Percentiles rank a stretch among this genome's conserved stretches.
Evolutionary conservation across 2,797 vertebrate genomes (phyloP).

Genomic region (Danio aesculapii): DNA sequence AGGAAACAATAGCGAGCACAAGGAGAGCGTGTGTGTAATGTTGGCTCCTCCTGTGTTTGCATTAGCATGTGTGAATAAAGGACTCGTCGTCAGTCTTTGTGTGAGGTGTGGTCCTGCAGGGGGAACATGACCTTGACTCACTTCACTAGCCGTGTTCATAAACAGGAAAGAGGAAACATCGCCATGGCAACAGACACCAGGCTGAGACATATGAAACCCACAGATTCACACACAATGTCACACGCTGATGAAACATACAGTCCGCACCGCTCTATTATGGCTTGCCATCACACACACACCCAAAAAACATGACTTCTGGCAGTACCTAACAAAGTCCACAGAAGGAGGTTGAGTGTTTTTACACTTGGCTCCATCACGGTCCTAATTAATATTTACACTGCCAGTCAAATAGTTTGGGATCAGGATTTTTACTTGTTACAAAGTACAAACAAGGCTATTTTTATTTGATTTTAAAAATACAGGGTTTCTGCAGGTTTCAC

Average conservation of each 20-base stretch:
- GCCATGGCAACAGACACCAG: conserved; percentile 88
- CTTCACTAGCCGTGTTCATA: conserved; percentile 82
- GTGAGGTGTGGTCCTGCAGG: conserved; percentile 67
- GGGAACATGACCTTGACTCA: conserved; percentile 87
- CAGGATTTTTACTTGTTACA: too few relatives aligned
- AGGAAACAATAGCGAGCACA: conserved; percentile 1
- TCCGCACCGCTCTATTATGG: conserved; percentile 43
- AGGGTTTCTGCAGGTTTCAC: too few relatives aligned
- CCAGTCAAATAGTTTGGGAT: too few relatives aligned
- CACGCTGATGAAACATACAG: conserved; percentile 55
- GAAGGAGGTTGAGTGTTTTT: too few relatives aligned
- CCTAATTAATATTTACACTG: too few relatives aligned
- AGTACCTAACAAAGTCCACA: too few relatives aligned
- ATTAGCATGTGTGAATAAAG: conserved; percentile 43
- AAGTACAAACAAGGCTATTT: too few relatives aligned
- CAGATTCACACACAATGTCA: conserved; percentile 65
- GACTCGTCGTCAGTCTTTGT: conserved; percentile 58
- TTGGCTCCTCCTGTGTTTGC: background rate
- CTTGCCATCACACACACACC: background rate
- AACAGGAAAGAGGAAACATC: conserved; percentile 90
- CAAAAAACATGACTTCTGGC: too few relatives aligned
- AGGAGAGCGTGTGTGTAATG: background rate
- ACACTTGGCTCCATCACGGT: too few relatives aligned
- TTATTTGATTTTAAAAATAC: too few relatives aligned
- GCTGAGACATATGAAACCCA: conserved; percentile 87